A percentile compares a stretch with the other conserved stretches of the same genome.
Conservation (phyloP, 2,113 vertebrate genomes). For the Thamnaconus septentrionalis region DNA sequence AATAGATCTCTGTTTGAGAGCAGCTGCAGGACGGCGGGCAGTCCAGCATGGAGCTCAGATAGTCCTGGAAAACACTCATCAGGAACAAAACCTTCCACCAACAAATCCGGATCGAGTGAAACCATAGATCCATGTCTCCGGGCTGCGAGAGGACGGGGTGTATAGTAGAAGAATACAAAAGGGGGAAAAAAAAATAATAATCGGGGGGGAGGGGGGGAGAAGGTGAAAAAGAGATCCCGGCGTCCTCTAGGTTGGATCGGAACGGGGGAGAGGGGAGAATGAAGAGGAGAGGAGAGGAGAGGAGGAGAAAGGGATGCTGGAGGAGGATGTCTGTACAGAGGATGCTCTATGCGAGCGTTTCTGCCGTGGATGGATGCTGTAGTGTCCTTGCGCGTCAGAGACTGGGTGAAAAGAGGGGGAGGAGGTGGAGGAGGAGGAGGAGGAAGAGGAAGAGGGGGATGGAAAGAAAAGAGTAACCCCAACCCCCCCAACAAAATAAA, state of each 20-base stretch:
- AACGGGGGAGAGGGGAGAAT: constrained; percentile 49
- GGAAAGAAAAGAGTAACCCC: constrained; percentile 28
- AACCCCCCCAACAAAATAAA: neutral
- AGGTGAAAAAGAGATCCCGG: constrained; percentile 55
- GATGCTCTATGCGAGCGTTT: constrained; percentile 68
- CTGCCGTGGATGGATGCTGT: constrained; percentile 65
- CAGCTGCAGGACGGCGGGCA: constrained; percentile 97
- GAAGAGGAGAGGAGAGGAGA: constrained; percentile 47
- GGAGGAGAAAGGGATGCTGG: constrained; percentile 43
- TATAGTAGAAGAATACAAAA: too few species aligned
- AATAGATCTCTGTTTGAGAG: constrained; percentile 92
- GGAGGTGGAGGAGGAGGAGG: constrained; percentile 15
- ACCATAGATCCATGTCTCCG: constrained; percentile 76
- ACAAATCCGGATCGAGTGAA: constrained; percentile 76
- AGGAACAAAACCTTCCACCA: constrained; percentile 95
- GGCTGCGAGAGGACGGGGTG: constrained; percentile 4
- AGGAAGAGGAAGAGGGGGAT: neutral
- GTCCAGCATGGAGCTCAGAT: constrained; percentile 92
- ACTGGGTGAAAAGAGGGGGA: constrained; percentile 38
- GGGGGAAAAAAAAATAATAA: too few species aligned
- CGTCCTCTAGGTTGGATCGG: constrained; percentile 57
- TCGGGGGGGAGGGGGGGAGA: neutral
- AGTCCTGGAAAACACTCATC: constrained; percentile 90
- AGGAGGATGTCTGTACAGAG: constrained; percentile 65
- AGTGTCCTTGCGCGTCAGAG: constrained; percentile 70